phyloP scores from a whole-genome alignment of 1,140 invertebrate genomes.

The Sesamia nonagrioides region DNA sequence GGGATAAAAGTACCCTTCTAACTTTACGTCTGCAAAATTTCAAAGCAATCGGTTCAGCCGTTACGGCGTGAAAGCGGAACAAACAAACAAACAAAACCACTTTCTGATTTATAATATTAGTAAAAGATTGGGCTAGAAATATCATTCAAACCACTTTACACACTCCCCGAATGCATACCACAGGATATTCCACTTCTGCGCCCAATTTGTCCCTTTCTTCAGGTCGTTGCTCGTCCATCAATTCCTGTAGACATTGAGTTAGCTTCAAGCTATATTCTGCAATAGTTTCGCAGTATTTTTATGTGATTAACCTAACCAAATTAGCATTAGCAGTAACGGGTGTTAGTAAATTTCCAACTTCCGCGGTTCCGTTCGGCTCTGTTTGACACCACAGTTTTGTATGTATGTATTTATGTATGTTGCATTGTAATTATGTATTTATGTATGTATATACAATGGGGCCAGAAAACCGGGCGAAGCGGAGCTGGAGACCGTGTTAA shows the following conservation, averaged over 20 bases:
- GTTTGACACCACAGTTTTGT: constrained; percentile 63
- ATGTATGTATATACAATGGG: constrained; percentile 12
- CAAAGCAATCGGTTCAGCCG: too few species aligned
- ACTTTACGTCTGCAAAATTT: too few species aligned
- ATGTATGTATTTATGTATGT: constrained; percentile 45
- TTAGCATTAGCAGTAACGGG: constrained; percentile 58
- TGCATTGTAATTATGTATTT: constrained; percentile 40
- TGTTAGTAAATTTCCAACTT: constrained; percentile 57
- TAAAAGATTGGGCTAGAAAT: too few species aligned
- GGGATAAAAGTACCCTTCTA: too few species aligned
- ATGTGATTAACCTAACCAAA: constrained; percentile 45
- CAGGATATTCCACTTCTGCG: too few species aligned
- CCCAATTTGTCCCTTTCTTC: too few species aligned
- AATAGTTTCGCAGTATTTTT: neutral
- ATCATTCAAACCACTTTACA: too few species aligned
- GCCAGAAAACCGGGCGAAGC: constrained; percentile 25
- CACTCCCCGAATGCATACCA: too few species aligned
- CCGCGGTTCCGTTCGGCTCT: constrained; percentile 66
- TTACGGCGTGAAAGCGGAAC: too few species aligned
- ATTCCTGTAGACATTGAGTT: neutral
- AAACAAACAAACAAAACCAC: too few species aligned
- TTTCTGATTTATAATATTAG: too few species aligned
- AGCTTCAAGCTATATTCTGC: constrained; percentile 11
- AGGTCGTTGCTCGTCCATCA: too few species aligned
- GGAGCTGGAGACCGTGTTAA: constrained; percentile 28